Evolutionary conservation across 2,888 invertebrate species (phyloP), one percentile per base, ranked within the genome.

Genomic region (Cantharis nigra): DNA sequence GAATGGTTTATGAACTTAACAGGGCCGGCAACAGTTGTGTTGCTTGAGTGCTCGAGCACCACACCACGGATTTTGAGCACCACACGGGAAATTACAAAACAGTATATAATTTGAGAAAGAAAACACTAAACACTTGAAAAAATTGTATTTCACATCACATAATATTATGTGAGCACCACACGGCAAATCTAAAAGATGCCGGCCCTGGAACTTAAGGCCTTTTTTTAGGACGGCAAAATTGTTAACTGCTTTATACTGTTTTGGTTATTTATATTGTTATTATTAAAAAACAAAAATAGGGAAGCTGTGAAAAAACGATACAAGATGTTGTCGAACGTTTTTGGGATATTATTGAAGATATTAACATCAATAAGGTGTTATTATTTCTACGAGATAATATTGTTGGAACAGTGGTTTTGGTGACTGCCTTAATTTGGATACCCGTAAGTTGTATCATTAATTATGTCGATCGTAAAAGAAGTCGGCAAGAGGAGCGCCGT

Each of bases 281-380:
- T 30, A 2, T 33, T n/a, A 1, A 30, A 33, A 62, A 62, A 20
- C 16, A 20, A 20, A 62, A 62, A n/a, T 87, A 98, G 96, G 98
- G 98, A 9, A 92, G 95, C 26, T 98, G 98, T 86, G 96, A 97
- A 88, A 97, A 97, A 89, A 97, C 97, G 0, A 95, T 97, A 78
- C 97, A 97, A 87, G 98, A 98, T 86, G 96, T 98, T 23, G 97
- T 98, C 10, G 97, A 98, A 88, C 92, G 98, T 30, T 97, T 98
- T 89, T 98, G 98, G 97, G 97, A 97, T 87, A 97, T 98, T 71
- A 98, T 98, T 79, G 98, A 98, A 89, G 97, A 98, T 85, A 97
- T 98, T 77, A 97, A 97, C 88, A 97, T 97, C 78, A 97, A 97
- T 87, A 96, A 96, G 86, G 96, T 97, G 83, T 91, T 97, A 83